Conservation (phyloP, 2,888 invertebrate species). For the Rhagonycha lutea region DNA sequence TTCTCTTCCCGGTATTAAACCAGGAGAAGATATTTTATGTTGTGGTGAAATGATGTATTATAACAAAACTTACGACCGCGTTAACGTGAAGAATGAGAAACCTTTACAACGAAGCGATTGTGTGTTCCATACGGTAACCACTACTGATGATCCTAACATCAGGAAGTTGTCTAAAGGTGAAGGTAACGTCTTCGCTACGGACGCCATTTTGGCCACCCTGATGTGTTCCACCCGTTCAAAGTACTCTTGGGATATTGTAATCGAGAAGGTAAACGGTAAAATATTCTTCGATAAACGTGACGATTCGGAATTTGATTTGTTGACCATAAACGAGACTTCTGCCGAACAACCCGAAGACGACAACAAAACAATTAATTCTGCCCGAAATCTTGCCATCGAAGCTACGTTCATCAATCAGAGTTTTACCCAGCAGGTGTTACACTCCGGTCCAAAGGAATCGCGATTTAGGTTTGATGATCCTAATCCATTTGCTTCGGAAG, state of each 20-base stretch:
- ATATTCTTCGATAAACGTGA: conserved; percentile 98
- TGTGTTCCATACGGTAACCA: conserved; percentile 94
- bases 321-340: conserved; percentile 98
- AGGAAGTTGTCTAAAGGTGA: conserved; percentile 89
- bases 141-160: conserved; percentile 97
- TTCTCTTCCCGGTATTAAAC: conserved; percentile 84
- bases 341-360: conserved; percentile 97
- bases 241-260: conserved; percentile 99
- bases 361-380: conserved; percentile 91
- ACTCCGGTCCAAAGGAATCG: conserved; percentile 72
- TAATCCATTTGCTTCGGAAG: conserved; percentile 92
- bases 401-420: conserved; percentile 99
- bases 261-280: conserved; percentile 91
- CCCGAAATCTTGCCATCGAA: conserved; percentile 93
- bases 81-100: conserved; percentile 94
- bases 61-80: conserved; percentile 94
- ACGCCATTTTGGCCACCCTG: conserved; percentile 94
- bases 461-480: conserved; percentile 86
- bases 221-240: conserved; percentile 98
- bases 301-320: conserved; percentile 93
- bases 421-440: conserved; percentile 82
- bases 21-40: conserved; percentile 75
- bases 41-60: conserved; percentile 96
- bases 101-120: conserved; percentile 91
- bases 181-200: conserved; percentile 97